A percentile compares a stretch with the other conserved stretches of the same genome.
Evolutionary conservation across 2,888 invertebrate species (phyloP).

Genomic region (Drosophila hamatofila): DNA sequence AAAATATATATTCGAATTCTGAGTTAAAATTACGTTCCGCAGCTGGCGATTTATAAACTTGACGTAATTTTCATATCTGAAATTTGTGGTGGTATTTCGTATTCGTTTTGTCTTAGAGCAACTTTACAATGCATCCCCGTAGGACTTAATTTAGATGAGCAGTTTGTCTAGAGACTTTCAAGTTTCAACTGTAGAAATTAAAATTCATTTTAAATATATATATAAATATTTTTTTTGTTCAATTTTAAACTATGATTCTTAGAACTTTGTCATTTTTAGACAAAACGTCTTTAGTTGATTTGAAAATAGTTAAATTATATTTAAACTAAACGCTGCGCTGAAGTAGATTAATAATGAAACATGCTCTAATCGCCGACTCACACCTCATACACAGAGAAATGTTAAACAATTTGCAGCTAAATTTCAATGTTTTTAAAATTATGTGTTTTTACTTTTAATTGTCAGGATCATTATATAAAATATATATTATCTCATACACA

Average conservation of each 20-base stretch:
- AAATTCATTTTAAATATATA: background rate
- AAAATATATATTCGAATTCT: too few relatives aligned
- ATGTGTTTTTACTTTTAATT: constrained; percentile 3
- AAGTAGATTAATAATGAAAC: constrained; percentile 41
- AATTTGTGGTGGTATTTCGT: constrained; percentile 13
- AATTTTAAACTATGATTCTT: background rate
- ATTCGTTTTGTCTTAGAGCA: constrained; percentile 17
- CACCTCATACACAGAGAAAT: constrained; percentile 18
- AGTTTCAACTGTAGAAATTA: background rate
- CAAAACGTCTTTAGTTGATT: background rate
- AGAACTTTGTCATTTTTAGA: background rate
- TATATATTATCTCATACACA: constrained; percentile 19
- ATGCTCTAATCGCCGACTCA: constrained; percentile 26
- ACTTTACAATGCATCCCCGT: constrained; percentile 50
- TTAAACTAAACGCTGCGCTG: constrained; percentile 53
- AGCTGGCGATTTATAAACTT: constrained; percentile 8
- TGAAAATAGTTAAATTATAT: background rate
- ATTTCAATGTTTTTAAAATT: too few relatives aligned
- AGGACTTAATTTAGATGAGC: constrained; percentile 18
- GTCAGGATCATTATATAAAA: constrained; percentile 21
- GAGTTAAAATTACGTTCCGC: too few relatives aligned
- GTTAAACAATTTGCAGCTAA: constrained; percentile 27
- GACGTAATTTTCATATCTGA: constrained; percentile 3
- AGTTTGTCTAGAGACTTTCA: constrained; percentile 9
- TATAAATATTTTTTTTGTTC: background rate